phyloP scores from a whole-genome alignment of 2,113 vertebrate genomes.

The Oreotragus oreotragus region DNA sequence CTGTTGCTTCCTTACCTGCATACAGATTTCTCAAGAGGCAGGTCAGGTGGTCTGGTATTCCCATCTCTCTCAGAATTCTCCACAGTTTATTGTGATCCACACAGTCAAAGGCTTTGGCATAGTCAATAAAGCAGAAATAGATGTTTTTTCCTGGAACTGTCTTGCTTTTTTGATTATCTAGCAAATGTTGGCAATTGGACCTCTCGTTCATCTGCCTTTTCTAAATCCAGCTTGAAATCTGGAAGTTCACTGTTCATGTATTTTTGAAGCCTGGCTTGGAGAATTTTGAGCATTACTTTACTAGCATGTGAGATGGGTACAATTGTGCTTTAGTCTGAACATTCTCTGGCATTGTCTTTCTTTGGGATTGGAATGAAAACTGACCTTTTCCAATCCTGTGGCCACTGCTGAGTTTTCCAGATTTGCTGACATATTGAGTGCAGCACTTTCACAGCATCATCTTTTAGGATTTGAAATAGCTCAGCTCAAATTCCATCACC shows the following conservation, averaged over 20 bases:
- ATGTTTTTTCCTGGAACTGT: too few relatives aligned
- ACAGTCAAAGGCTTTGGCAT: too few relatives aligned
- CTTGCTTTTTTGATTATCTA: too few relatives aligned
- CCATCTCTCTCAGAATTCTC: too few relatives aligned
- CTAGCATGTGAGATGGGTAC: not conserved
- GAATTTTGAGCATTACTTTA: not conserved
- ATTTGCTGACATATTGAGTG: not conserved
- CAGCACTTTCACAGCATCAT: not conserved
- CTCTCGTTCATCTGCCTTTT: not conserved
- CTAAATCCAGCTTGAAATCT: not conserved
- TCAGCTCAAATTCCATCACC: not conserved
- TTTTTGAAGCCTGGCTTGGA: not conserved
- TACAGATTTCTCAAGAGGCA: too few relatives aligned
- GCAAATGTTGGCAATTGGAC: fast-evolving
- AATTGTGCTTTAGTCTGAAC: not conserved
- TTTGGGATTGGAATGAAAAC: not conserved
- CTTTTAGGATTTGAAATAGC: not conserved
- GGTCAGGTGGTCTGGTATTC: too few relatives aligned
- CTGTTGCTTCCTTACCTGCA: too few relatives aligned
- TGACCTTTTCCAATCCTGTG: not conserved
- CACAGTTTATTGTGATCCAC: too few relatives aligned
- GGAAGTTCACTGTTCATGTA: not conserved
- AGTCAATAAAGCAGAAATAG: too few relatives aligned
- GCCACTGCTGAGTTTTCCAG: not conserved
- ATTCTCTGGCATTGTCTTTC: not conserved